phyloP scores from a whole-genome alignment of 2,113 vertebrate genomes.

The Paradoxurus hermaphroditus region DNA sequence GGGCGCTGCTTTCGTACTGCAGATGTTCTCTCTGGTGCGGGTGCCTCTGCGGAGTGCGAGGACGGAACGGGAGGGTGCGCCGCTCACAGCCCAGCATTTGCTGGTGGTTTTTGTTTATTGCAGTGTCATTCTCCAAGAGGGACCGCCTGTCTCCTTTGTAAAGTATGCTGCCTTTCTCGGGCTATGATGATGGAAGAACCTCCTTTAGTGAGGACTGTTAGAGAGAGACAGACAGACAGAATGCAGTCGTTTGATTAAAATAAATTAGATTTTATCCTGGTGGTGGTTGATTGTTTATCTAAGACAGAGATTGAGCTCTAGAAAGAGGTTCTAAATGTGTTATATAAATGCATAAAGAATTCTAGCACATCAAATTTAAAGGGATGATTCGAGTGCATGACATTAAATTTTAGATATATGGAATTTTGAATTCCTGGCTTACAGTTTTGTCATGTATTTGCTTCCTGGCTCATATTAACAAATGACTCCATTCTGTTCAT shows the following conservation, averaged over 20 bases:
- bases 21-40: conserved; percentile 77
- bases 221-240: background rate
- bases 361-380: background rate
- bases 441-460: background rate
- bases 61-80: conserved; percentile 54
- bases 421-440: background rate
- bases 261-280: background rate
- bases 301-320: background rate
- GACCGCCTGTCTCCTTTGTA: background rate
- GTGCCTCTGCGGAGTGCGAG: background rate
- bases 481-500: background rate
- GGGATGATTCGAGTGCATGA: background rate
- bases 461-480: background rate
- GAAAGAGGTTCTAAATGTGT: background rate
- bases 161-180: background rate
- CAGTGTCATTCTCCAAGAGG: conserved; percentile 47
- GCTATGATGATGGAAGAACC: background rate
- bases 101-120: conserved; percentile 55
- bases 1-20: conserved; percentile 72
- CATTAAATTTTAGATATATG: background rate
- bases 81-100: background rate
- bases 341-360: background rate
- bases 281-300: background rate
- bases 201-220: background rate
- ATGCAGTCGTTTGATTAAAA: background rate